phyloP scores from a whole-genome alignment of 2,797 vertebrate genomes.

The Calcarius lapponicus region DNA sequence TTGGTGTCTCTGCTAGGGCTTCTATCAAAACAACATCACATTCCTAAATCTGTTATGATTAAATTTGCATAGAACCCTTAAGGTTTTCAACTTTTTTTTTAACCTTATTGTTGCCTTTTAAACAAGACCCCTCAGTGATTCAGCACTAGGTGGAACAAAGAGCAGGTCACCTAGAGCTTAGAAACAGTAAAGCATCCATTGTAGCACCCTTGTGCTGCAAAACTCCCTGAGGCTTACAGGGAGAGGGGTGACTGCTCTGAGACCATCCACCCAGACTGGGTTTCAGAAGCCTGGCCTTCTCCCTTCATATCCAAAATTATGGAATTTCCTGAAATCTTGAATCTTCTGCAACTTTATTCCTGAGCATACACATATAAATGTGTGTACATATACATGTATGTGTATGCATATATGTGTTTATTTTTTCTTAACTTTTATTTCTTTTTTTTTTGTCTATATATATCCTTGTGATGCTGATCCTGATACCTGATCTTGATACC shows the following conservation, averaged over 20 bases:
- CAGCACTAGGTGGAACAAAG: neutral
- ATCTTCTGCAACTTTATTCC: neutral
- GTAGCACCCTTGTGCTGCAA: neutral
- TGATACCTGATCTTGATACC: neutral
- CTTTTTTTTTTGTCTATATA: neutral
- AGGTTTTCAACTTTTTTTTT: neutral
- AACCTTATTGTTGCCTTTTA: neutral
- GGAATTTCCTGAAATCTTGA: neutral
- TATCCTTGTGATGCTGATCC: neutral
- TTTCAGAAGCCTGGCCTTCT: neutral
- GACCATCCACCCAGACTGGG: neutral
- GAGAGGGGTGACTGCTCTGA: neutral
- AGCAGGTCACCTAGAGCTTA: neutral
- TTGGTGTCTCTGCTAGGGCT: neutral
- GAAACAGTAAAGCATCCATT: neutral
- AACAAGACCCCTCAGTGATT: neutral
- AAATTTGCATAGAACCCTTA: neutral
- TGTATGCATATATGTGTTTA: rapidly evolving
- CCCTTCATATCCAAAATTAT: neutral
- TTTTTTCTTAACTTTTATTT: neutral
- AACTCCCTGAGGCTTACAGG: neutral
- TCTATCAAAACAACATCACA: neutral
- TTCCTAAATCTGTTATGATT: neutral
- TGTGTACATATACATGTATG: neutral
- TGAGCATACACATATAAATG: neutral